These are phyloP conservation scores for Suncus etruscus DNA, from an alignment of 2,113 vertebrate species.

Conservation along the genomic window DNA sequence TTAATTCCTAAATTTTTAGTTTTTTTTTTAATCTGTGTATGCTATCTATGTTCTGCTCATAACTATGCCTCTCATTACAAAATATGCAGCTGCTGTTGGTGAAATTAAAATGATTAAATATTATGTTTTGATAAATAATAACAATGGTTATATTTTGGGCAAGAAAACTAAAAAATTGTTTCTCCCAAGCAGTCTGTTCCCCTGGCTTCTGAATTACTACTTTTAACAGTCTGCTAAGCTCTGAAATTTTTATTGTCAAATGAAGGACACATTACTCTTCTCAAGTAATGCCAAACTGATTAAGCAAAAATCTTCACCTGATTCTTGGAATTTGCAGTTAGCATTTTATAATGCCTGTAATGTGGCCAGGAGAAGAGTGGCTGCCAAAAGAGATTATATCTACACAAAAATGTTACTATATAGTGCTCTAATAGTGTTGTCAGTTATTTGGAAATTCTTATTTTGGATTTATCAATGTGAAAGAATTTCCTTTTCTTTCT, in stretches of 20 bases:
- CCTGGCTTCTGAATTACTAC: not conserved
- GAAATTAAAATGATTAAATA: slow-evolving; percentile 76
- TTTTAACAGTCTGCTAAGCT: slow-evolving; percentile 7
- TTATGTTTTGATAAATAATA: slow-evolving; percentile 70
- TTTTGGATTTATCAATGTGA: slow-evolving; percentile 50
- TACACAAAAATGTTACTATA: not conserved
- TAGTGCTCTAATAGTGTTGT: not conserved
- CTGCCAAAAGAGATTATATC: not conserved
- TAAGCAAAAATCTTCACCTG: not conserved
- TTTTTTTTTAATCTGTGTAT: not conserved
- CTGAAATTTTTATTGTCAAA: slow-evolving; percentile 41
- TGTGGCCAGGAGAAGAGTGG: not conserved
- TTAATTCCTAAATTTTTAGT: slow-evolving; percentile 34
- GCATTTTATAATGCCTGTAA: not conserved
- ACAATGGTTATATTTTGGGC: slow-evolving; percentile 67
- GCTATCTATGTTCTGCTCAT: not conserved
- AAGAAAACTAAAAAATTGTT: not conserved
- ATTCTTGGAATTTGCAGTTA: not conserved
- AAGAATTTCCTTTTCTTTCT: not conserved
- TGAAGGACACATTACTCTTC: slow-evolving; percentile 13
- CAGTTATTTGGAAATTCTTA: slow-evolving; percentile 45
- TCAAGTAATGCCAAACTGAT: not conserved
- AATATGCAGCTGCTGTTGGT: slow-evolving; percentile 69
- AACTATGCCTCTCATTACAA: slow-evolving; percentile 21
- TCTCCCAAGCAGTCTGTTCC: slow-evolving; percentile 55